Conservation (phyloP, 2,113 vertebrate genomes). For the Prinia subflava region DNA sequence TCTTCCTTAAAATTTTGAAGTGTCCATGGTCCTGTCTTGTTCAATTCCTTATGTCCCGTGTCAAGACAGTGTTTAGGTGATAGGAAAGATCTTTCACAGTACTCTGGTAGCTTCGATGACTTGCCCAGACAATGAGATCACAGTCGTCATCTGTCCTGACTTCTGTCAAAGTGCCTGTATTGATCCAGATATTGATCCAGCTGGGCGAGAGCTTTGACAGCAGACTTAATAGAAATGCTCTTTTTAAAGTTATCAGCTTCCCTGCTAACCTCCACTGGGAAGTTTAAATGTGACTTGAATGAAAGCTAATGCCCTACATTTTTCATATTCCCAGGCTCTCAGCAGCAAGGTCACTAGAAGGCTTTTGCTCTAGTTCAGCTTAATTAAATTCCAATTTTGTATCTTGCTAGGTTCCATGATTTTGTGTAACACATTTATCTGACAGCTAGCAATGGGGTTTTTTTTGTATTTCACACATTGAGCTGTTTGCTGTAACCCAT, state of each 20-base stretch:
- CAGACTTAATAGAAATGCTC: background rate
- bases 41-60: background rate
- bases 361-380: constrained; percentile 28
- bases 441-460: background rate
- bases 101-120: background rate
- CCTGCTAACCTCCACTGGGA: background rate
- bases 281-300: background rate
- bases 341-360: background rate
- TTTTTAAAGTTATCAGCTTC: background rate
- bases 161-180: background rate
- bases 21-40: background rate
- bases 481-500: background rate
- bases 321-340: background rate
- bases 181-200: background rate
- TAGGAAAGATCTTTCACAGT: background rate
- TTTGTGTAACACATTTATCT: background rate
- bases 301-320: background rate
- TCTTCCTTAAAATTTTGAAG: background rate
- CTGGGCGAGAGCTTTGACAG: background rate
- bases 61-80: background rate
- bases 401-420: background rate
- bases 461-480: background rate
- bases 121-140: background rate
- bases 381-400: constrained; percentile 40
- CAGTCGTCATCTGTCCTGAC: background rate